Evolutionary conservation across 1,140 invertebrate genomes (phyloP).

Genomic region (Halyomorpha halys): DNA sequence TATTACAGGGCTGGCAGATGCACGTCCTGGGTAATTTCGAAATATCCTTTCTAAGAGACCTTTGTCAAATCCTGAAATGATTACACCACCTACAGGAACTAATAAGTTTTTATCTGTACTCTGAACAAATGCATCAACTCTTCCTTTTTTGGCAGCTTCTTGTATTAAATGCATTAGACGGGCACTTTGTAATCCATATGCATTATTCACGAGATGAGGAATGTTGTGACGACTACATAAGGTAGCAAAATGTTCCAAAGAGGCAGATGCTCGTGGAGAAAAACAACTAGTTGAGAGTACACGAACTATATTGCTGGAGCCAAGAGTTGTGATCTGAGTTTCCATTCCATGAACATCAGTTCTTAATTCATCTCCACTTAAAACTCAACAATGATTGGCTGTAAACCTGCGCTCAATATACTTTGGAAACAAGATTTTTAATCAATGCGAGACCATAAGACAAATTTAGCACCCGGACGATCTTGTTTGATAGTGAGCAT

Average conservation of each 20-base stretch:
- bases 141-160: constrained; percentile 52
- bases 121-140: constrained; percentile 73
- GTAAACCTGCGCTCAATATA: constrained; percentile 64
- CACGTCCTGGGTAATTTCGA: constrained; percentile 64
- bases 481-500: constrained; percentile 57
- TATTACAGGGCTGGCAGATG: constrained; percentile 59
- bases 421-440: constrained; percentile 86
- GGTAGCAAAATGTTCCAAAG: constrained; percentile 45
- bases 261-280: constrained; percentile 68
- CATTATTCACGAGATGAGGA: constrained; percentile 79
- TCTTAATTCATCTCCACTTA: constrained; percentile 53
- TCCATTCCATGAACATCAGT: constrained; percentile 57
- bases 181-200: constrained; percentile 73
- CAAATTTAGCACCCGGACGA: constrained; percentile 61
- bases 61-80: constrained; percentile 66
- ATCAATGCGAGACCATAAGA: constrained; percentile 80
- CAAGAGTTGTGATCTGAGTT: constrained; percentile 47
- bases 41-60: constrained; percentile 53
- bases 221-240: constrained; percentile 56
- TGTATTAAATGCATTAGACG: constrained; percentile 63
- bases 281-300: constrained; percentile 77
- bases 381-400: constrained; percentile 55
- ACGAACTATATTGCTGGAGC: constrained; percentile 59
- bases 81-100: constrained; percentile 77
- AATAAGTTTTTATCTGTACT: constrained; percentile 84